Conservation (phyloP, 2,888 invertebrate species). For the Tuta absoluta region DNA sequence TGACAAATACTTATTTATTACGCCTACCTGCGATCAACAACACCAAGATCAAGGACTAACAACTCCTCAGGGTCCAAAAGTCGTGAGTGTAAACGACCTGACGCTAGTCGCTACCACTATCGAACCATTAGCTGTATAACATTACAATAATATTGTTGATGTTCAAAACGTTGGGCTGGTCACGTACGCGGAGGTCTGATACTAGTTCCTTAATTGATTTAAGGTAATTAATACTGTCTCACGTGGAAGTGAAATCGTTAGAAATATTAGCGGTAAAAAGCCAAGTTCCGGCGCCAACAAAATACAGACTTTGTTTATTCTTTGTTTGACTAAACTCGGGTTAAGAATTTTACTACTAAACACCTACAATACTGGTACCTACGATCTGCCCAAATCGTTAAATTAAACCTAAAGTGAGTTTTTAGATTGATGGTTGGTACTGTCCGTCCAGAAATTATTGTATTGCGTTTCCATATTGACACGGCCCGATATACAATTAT, state of each 20-base stretch:
- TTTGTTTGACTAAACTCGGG: no score
- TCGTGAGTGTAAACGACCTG: conserved; percentile 49
- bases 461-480: no score
- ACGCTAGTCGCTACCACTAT: conserved; percentile 28
- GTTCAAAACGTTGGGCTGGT: conserved; percentile 21
- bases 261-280: not conserved
- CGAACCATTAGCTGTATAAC: not conserved
- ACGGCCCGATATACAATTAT: no score
- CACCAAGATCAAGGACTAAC: conserved; percentile 49
- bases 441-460: no score
- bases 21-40: not conserved
- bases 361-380: no score
- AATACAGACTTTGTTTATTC: no score
- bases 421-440: no score
- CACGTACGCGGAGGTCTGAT: conserved; percentile 22
- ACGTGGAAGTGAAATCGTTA: conserved; percentile 9
- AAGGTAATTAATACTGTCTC: conserved; percentile 12
- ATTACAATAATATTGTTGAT: not conserved
- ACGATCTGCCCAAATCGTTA: no score
- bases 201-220: conserved; percentile 19
- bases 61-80: conserved; percentile 40
- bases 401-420: no score
- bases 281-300: not conserved
- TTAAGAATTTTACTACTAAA: no score
- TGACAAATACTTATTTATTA: not conserved